Conservation (phyloP, 2,888 invertebrate genomes). For the Tetanocera ferruginea region DNA sequence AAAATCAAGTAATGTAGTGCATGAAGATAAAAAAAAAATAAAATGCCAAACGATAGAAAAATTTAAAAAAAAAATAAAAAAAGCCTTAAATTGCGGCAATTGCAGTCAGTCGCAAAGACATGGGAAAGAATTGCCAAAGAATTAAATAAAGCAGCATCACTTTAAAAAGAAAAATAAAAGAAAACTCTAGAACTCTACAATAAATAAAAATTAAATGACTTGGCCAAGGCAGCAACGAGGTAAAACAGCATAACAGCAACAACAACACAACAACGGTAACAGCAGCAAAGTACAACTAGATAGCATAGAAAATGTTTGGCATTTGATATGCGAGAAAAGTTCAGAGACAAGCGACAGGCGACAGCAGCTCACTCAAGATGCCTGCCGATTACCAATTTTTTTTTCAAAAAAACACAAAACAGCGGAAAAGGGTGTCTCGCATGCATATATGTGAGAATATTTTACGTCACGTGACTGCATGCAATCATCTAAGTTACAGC, state of each 20-base stretch:
- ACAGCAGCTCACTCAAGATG: neutral
- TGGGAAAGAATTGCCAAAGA: neutral
- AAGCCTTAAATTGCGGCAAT: conserved; percentile 17
- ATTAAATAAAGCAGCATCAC: neutral
- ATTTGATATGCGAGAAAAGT: conserved; percentile 21
- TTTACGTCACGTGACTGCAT: conserved; percentile 5
- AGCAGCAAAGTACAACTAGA: conserved; percentile 8
- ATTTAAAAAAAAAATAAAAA: neutral
- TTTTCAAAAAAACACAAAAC: neutral
- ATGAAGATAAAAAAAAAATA: neutral
- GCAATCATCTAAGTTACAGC: conserved; percentile 10
- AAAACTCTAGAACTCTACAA: conserved; percentile 3
- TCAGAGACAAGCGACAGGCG: conserved; percentile 5
- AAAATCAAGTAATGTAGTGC: neutral
- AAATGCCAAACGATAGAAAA: neutral
- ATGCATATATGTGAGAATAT: neutral
- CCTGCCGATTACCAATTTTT: neutral
- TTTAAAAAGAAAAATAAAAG: neutral
- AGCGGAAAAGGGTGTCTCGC: neutral
- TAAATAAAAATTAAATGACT: conserved; percentile 11
- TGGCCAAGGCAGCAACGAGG: neutral
- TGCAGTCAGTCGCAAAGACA: neutral
- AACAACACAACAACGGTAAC: neutral
- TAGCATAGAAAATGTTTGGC: conserved; percentile 16
- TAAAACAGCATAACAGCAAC: neutral